Conservation (phyloP, 37 sponge, comb jelly and placozoan species). For the Halisarca cf. caerulea region DNA sequence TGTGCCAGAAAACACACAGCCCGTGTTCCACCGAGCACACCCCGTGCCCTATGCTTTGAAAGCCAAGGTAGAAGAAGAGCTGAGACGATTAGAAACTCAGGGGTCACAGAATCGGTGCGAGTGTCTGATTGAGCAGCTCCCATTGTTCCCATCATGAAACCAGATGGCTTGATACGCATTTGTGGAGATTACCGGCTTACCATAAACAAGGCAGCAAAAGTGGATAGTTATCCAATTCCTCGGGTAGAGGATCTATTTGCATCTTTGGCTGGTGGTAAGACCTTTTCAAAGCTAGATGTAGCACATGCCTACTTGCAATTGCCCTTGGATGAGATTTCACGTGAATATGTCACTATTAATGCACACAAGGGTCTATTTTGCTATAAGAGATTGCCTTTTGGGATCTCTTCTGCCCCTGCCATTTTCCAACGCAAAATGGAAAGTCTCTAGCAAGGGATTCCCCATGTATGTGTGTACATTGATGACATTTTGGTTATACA, state of each 20-base stretch:
- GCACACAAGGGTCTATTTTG: conserved; percentile 5
- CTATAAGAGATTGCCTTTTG: not conserved
- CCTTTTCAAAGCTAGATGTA: not conserved
- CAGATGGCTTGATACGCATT: not conserved
- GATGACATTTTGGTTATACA: conserved; percentile 19
- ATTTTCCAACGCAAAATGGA: not conserved
- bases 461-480: not conserved
- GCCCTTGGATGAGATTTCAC: not conserved
- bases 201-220: not conserved
- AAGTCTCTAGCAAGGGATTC: not conserved
- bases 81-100: too few relatives aligned
- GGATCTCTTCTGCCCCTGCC: too few relatives aligned
- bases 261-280: not conserved
- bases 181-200: not conserved
- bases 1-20: too few relatives aligned
- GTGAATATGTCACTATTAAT: not conserved
- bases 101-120: too few relatives aligned
- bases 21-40: too few relatives aligned
- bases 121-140: too few relatives aligned
- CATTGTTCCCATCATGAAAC: not conserved
- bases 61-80: too few relatives aligned
- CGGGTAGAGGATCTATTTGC: not conserved
- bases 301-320: conserved; percentile 18
- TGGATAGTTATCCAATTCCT: not conserved
- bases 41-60: too few relatives aligned